A percentile compares a stretch with the other conserved stretches of the same genome.
Conservation (phyloP, 2,888 invertebrate genomes). For the Willowsia nigromaculata region DNA sequence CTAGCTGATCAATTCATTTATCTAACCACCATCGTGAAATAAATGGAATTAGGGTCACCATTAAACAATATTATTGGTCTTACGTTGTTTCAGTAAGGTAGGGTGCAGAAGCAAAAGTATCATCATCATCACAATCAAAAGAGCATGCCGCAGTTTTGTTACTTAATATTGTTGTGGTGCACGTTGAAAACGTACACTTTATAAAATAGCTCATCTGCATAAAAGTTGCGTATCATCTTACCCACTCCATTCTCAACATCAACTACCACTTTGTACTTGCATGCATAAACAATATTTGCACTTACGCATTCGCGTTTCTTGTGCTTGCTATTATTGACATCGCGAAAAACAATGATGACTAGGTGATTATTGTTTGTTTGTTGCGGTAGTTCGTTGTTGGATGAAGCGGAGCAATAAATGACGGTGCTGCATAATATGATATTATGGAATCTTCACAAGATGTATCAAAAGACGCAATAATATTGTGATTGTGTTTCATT, state of each 20-base stretch:
- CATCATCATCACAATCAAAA: conserved; percentile 4
- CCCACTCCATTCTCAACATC: not conserved
- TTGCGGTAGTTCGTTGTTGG: not conserved
- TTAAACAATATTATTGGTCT: conserved; percentile 42
- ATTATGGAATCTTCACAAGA: too few relatives aligned
- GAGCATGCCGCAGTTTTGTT: conserved; percentile 7
- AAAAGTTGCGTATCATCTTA: conserved; percentile 26
- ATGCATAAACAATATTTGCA: not conserved
- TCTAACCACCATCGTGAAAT: conserved; percentile 10
- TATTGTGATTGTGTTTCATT: too few relatives aligned
- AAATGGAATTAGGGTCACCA: conserved; percentile 57
- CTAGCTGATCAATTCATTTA: conserved; percentile 29
- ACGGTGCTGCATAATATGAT: not conserved
- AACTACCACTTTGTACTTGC: not conserved
- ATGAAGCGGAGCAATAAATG: conserved; percentile 1
- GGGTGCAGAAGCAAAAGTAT: conserved; percentile 1
- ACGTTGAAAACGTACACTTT: conserved; percentile 12
- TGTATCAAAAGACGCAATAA: too few relatives aligned
- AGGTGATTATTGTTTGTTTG: conserved; percentile 29
- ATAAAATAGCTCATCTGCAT: conserved; percentile 40
- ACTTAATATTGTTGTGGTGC: conserved; percentile 31
- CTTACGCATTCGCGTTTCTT: not conserved
- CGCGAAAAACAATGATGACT: conserved; percentile 2
- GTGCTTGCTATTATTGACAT: not conserved
- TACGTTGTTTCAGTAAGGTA: conserved; percentile 38